These are phyloP conservation scores for Polietes domitor DNA, from an alignment of 2,888 invertebrate genomes.

Conservation along the genomic window DNA sequence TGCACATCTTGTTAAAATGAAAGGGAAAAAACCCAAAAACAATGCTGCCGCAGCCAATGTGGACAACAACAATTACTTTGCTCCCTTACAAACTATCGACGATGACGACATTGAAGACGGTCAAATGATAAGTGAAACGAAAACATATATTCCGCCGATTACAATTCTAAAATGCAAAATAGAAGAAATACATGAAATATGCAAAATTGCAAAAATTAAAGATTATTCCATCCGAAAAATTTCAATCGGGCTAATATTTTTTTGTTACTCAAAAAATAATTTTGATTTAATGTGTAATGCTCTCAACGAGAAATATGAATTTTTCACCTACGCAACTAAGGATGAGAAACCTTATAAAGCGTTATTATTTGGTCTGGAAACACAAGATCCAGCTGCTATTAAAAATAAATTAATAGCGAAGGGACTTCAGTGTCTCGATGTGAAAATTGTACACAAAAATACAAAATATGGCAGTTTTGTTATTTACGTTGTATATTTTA, in stretches of 20 bases:
- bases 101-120: slow-evolving; percentile 8
- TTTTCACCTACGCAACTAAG: background rate
- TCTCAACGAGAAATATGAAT: slow-evolving; percentile 7
- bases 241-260: slow-evolving; percentile 7
- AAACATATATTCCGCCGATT: background rate
- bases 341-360: slow-evolving; percentile 19
- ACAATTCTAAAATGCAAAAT: background rate
- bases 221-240: slow-evolving; percentile 6
- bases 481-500: slow-evolving; percentile 26
- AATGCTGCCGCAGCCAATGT: background rate
- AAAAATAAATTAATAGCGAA: background rate
- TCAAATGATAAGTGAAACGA: slow-evolving; percentile 7
- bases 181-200: background rate
- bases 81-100: slow-evolving; percentile 15
- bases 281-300: background rate
- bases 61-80: slow-evolving; percentile 22
- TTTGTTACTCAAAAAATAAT: background rate
- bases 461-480: slow-evolving; percentile 14
- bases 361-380: background rate
- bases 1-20: slow-evolving; percentile 13
- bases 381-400: background rate
- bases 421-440: slow-evolving; percentile 9
- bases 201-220: background rate
- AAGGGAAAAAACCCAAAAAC: slow-evolving; percentile 1
- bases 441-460: slow-evolving; percentile 1